phyloP scores from a whole-genome alignment of 2,113 vertebrate genomes.

The Zeus faber region DNA sequence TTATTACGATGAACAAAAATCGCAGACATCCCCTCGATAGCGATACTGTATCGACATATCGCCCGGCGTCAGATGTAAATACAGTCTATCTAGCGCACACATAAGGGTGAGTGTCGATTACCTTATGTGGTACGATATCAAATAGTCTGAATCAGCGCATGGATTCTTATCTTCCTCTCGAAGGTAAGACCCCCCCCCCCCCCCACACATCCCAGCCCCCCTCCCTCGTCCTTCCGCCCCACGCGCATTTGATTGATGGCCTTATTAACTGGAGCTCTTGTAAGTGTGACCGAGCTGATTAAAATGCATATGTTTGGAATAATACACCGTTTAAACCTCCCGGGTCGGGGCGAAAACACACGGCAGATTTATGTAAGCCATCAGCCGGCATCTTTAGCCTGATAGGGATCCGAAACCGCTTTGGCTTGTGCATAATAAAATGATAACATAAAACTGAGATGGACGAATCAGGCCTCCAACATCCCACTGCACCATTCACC shows the following conservation, averaged over 20 bases:
- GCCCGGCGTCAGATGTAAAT: too few relatives aligned
- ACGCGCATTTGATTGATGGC: slow-evolving; percentile 89
- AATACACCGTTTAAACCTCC: slow-evolving; percentile 94
- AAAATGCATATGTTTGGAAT: slow-evolving; percentile 99
- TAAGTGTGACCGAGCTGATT: slow-evolving; percentile 99
- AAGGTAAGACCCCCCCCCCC: too few relatives aligned
- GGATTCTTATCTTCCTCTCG: too few relatives aligned
- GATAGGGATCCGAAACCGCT: slow-evolving; percentile 40
- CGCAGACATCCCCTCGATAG: too few relatives aligned
- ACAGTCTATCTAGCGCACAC: too few relatives aligned
- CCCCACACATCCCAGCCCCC: neutral
- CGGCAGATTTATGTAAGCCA: slow-evolving; percentile 74
- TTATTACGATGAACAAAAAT: too few relatives aligned
- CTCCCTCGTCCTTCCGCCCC: slow-evolving; percentile 1
- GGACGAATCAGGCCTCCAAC: slow-evolving; percentile 13
- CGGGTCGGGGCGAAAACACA: slow-evolving; percentile 51
- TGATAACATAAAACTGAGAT: neutral
- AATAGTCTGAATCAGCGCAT: too few relatives aligned
- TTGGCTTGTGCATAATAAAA: slow-evolving; percentile 51
- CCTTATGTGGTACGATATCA: too few relatives aligned
- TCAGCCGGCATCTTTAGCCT: slow-evolving; percentile 58
- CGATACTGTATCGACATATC: too few relatives aligned
- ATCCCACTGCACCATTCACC: slow-evolving; percentile 22
- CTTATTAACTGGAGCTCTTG: slow-evolving; percentile 99
- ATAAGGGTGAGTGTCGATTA: too few relatives aligned